Evolutionary conservation across 2,113 vertebrate species (phyloP).

Genomic region (Toxostoma redivivum): DNA sequence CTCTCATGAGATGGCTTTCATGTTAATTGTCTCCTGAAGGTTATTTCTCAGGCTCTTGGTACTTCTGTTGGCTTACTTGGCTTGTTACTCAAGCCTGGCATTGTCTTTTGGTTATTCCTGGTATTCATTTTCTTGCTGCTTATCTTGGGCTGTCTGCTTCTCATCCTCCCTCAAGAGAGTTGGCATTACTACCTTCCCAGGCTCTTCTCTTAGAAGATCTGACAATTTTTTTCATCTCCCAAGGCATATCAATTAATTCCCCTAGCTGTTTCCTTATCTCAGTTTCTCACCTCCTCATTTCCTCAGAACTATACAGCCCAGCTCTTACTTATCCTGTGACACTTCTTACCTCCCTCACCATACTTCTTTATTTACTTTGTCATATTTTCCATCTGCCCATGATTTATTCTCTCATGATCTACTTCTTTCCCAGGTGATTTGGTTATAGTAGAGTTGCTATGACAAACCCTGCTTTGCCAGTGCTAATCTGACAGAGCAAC

Average conservation of each 20-base stretch:
- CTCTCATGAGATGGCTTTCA: background rate
- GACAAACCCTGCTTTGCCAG: background rate
- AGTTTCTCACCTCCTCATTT: constrained; percentile 8
- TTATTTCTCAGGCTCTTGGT: constrained; percentile 12
- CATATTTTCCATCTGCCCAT: background rate
- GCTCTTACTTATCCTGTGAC: background rate
- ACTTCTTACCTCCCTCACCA: background rate
- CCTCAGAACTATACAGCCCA: background rate
- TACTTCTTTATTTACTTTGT: background rate
- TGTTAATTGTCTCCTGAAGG: constrained; percentile 9
- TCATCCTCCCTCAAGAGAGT: background rate
- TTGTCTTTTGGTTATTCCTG: constrained; percentile 9
- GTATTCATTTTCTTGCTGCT: background rate
- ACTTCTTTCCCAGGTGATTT: background rate
- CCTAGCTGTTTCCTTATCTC: background rate
- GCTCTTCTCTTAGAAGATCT: constrained; percentile 4
- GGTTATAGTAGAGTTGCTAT: background rate
- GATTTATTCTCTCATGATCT: background rate
- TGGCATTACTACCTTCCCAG: background rate
- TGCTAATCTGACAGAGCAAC: background rate
- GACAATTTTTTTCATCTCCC: constrained; percentile 1
- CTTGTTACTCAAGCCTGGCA: background rate
- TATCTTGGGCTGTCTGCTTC: constrained; percentile 38
- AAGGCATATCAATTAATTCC: background rate
- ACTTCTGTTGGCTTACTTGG: background rate